phyloP scores from a whole-genome alignment of 2,113 vertebrate genomes.

The Pycnonotus jocosus region DNA sequence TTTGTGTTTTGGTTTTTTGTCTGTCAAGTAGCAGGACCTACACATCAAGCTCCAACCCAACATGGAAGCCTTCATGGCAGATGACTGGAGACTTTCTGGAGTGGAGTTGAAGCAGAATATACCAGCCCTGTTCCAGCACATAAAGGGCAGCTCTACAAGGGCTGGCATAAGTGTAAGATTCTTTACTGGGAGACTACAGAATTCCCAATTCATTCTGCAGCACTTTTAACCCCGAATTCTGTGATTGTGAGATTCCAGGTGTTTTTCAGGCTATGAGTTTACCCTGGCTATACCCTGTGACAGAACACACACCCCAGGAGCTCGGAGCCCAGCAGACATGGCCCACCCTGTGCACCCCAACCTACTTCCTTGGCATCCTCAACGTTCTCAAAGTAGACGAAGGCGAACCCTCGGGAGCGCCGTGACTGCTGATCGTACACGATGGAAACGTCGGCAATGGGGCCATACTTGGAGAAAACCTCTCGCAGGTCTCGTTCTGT shows the following conservation, averaged over 20 bases:
- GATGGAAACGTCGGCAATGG: conserved; percentile 87
- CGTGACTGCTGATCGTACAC: conserved; percentile 95
- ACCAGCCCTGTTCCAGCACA: neutral
- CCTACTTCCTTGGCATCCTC: conserved; percentile 90
- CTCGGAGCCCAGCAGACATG: neutral
- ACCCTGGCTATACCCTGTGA: too few relatives aligned
- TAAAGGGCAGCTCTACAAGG: neutral
- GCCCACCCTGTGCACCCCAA: neutral
- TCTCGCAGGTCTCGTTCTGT: conserved; percentile 93
- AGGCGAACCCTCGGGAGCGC: conserved; percentile 92
- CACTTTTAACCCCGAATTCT: neutral
- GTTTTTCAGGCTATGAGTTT: neutral
- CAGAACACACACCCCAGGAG: neutral
- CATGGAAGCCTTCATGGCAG: neutral
- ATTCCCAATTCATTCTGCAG: neutral
- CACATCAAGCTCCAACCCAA: neutral
- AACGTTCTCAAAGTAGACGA: conserved; percentile 93
- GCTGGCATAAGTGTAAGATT: fast-evolving
- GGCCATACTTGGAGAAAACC: conserved; percentile 94
- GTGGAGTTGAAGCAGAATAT: neutral
- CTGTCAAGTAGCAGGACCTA: neutral
- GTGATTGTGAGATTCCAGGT: fast-evolving
- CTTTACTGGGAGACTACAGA: fast-evolving
- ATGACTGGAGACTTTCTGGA: neutral
- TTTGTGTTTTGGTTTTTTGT: neutral